phyloP scores from a whole-genome alignment of 2,113 vertebrate species.

The Lagopus muta region DNA sequence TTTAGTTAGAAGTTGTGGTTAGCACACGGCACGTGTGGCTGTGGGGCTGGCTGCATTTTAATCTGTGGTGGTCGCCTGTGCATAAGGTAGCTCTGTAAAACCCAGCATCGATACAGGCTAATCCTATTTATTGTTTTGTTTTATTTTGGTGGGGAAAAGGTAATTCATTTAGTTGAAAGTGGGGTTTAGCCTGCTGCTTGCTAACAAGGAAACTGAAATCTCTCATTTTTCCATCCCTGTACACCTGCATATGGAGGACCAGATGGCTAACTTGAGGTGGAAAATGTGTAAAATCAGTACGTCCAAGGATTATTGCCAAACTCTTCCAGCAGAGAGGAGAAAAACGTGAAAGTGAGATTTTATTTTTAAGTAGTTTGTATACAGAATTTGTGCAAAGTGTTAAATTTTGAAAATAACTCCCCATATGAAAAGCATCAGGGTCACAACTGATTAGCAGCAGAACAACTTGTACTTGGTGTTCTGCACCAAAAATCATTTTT shows the following conservation, averaged over 20 bases:
- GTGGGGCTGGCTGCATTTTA: neutral
- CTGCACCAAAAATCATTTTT: neutral
- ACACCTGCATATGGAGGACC: neutral
- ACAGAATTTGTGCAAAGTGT: neutral
- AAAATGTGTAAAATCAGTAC: neutral
- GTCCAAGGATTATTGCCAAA: neutral
- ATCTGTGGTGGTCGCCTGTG: neutral
- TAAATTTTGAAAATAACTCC: neutral
- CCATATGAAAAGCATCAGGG: neutral
- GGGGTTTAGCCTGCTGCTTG: neutral
- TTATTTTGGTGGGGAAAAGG: neutral
- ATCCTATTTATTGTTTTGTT: neutral
- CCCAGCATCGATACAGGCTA: neutral
- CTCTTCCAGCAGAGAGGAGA: neutral
- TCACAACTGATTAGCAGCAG: neutral
- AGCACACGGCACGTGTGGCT: neutral
- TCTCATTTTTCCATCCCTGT: neutral
- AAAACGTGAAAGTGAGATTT: neutral
- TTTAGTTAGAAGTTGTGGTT: neutral
- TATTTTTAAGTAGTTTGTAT: neutral
- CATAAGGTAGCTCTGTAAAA: neutral
- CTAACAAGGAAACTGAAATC: neutral
- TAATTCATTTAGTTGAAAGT: neutral
- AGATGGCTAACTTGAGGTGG: neutral
- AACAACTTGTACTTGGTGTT: neutral